A percentile compares a stretch with the other conserved stretches of the same genome.
Conservation (phyloP, 2,797 vertebrate genomes). For the Oreortyx pictus region DNA sequence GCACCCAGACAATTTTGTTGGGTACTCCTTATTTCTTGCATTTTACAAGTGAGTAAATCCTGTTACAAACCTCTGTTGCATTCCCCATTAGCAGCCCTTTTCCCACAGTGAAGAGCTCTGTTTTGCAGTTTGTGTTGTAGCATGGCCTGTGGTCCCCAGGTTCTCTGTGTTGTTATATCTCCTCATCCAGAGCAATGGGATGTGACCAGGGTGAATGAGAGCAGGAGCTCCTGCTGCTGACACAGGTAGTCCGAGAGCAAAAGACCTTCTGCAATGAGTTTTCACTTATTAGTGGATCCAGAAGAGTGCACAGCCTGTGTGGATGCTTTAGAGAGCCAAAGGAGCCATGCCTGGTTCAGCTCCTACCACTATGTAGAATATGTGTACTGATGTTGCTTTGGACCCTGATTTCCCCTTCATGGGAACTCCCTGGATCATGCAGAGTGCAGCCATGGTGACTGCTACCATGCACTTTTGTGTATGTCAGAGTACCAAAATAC, state of each 20-base stretch:
- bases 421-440: neutral
- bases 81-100: neutral
- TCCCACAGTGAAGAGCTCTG: neutral
- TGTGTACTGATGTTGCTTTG: neutral
- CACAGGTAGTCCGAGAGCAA: neutral
- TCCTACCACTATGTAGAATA: neutral
- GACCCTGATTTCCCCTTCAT: neutral
- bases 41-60: neutral
- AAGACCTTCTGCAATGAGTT: neutral
- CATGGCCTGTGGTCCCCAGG: rapidly evolving
- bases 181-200: neutral
- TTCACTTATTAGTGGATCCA: rapidly evolving
- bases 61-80: neutral
- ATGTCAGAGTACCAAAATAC: neutral
- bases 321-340: neutral
- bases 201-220: rapidly evolving
- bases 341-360: neutral
- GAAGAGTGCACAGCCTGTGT: neutral
- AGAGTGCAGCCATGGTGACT: neutral
- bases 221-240: neutral
- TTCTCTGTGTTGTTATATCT: neutral
- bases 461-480: neutral
- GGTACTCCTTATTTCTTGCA: neutral
- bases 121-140: neutral
- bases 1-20: neutral